Base-by-base conservation (phyloP, 2,797 vertebrate species). In the Sylvia borin region DNA sequence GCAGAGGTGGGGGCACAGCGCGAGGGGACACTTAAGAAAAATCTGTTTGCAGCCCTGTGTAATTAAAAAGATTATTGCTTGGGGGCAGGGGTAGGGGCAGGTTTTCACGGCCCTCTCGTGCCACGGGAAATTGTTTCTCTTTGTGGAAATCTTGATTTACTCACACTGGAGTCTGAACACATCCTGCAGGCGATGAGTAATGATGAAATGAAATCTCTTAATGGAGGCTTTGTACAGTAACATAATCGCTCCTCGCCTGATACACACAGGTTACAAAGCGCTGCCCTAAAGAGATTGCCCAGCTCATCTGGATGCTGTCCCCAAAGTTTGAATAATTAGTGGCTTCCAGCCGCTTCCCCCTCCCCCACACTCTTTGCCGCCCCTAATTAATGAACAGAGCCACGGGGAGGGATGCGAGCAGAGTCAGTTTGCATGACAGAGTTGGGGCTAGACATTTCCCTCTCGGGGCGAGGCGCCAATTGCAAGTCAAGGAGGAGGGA, bases 281-380 rank as follows among this genome's bases (percentile, higher is more conserved):
- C 50, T 65, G 72, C 73, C 88, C 77, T 26, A 2, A 61, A 84
- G 60, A 84, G 76, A 48, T 72, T 58, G 53, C 36, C 88, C 58
- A 17, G 50, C 92, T 81, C 40, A 55, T 81, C 58, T 86, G 58
- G 79, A 72, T 72, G 76, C 85, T 38, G 70, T 40, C 77, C 62
- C 53, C 71, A n/a, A 90, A 95, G 62, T 96, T 84, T 18, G 90
- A 95, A 94, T 95, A 95, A 93, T 93, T 53, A 90, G 76, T 55
- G 45, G 76, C 77, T 93, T 68, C 62, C 73, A 96, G 88, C 83
- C 62, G 16, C 93, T 74, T 51, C 11, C 36, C 88, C 88, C 29
- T 74, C 75, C 72, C 90, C 91, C 94, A 36, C 42, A 19, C 18
- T 20, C 67, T 55, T 13, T 80, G 53, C 48, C 57, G 64, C 20